Percentiles rank a stretch among this genome's conserved stretches.
Conservation (phyloP, 2,113 vertebrate genomes). For the Strigops habroptila region DNA sequence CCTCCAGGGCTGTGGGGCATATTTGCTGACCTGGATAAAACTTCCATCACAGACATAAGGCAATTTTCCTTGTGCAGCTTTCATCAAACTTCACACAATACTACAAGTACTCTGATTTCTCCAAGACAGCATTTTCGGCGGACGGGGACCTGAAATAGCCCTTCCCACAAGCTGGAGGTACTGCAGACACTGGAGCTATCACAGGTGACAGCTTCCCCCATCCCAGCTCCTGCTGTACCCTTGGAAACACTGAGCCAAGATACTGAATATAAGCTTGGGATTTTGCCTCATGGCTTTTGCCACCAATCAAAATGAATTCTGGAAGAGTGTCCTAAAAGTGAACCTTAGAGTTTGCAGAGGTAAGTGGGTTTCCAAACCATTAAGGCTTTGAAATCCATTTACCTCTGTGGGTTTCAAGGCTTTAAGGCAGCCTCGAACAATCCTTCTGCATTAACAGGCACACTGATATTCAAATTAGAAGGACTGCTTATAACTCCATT, state of each 20-base stretch:
- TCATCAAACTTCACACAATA: not conserved
- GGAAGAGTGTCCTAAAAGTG: not conserved
- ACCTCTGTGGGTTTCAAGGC: not conserved
- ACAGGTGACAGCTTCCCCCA: not conserved
- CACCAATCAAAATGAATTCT: not conserved
- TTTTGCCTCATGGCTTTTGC: accelerated
- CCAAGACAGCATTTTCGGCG: not conserved
- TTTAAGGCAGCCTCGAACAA: not conserved
- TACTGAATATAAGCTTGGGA: not conserved
- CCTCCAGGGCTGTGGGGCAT: not conserved
- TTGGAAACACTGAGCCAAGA: not conserved
- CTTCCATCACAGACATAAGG: not conserved
- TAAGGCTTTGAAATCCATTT: not conserved
- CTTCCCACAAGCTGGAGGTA: not conserved
- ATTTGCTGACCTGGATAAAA: not conserved
- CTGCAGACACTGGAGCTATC: not conserved
- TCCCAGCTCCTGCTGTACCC: not conserved
- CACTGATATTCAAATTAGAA: not conserved
- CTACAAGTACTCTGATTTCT: not conserved
- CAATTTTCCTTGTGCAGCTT: not conserved
- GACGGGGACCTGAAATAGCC: not conserved
- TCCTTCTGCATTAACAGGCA: not conserved
- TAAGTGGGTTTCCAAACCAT: not conserved
- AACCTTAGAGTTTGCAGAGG: not conserved
- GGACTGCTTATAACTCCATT: not conserved